phyloP scores from a whole-genome alignment of 2,113 vertebrate genomes.

The Apodemus speciosus region DNA sequence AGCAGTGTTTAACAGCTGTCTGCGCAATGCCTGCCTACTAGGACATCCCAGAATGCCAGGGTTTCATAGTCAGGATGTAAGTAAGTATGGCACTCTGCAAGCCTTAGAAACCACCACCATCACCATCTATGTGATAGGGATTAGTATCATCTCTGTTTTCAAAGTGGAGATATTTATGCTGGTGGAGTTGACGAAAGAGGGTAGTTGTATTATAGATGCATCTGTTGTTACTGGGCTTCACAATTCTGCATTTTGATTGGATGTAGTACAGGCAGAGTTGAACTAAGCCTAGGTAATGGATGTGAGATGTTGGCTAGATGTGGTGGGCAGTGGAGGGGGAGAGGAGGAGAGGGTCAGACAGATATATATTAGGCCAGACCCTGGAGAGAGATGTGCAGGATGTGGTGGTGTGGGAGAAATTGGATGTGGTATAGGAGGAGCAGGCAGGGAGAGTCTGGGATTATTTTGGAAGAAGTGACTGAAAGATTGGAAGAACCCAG shows the following conservation, averaged over 20 bases:
- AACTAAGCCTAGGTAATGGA: background rate
- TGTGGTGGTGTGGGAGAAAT: background rate
- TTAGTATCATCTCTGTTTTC: conserved; percentile 7
- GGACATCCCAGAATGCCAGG: background rate
- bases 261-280: background rate
- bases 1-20: background rate
- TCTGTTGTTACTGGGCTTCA: background rate
- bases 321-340: background rate
- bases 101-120: background rate
- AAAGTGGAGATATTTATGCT: background rate
- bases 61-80: background rate
- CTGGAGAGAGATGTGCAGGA: too few relatives aligned
- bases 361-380: background rate
- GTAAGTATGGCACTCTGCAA: background rate
- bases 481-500: background rate
- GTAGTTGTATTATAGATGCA: background rate
- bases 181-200: background rate
- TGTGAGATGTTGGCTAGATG: background rate
- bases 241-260: background rate
- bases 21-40: background rate
- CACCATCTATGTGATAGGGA: background rate
- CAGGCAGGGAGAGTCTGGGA: background rate
- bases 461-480: background rate
- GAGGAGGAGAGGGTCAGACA: too few relatives aligned
- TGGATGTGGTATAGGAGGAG: background rate